phyloP scores from a whole-genome alignment of 2,113 vertebrate genomes.

The Rostratula benghalensis region DNA sequence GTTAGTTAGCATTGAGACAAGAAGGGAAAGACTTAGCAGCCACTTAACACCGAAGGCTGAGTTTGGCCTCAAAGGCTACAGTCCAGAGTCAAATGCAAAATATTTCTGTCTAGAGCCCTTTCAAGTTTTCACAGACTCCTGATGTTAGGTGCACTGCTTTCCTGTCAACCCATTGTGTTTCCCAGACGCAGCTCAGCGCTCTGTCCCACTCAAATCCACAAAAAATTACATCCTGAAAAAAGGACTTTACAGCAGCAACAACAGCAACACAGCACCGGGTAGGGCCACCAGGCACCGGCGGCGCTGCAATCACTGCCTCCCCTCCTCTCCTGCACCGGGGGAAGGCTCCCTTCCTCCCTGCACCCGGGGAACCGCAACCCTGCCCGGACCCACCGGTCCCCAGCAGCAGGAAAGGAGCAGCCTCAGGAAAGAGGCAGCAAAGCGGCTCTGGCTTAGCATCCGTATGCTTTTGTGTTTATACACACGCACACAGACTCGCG shows the following conservation, averaged over 20 bases:
- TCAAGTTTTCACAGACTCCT: slow-evolving; percentile 46
- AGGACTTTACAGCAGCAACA: not conserved
- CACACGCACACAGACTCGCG: not conserved
- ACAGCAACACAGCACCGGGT: not conserved
- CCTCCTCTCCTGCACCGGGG: not conserved
- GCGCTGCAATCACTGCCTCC: rapidly evolving
- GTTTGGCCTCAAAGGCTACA: slow-evolving; percentile 52
- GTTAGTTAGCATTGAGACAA: slow-evolving; percentile 5
- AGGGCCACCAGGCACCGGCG: not conserved
- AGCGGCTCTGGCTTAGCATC: not conserved
- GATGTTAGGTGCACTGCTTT: slow-evolving; percentile 47
- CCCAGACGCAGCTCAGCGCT: slow-evolving; percentile 38
- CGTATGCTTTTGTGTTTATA: not conserved
- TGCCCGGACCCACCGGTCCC: not conserved
- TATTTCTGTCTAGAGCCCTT: slow-evolving; percentile 53
- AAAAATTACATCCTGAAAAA: not conserved
- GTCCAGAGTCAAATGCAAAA: slow-evolving; percentile 69
- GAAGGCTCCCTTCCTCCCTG: not conserved
- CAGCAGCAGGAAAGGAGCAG: not conserved
- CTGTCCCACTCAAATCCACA: slow-evolving; percentile 66
- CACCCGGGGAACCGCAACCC: not conserved
- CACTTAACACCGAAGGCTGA: slow-evolving; percentile 45
- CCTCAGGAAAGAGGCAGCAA: not conserved
- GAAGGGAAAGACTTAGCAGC: slow-evolving; percentile 54
- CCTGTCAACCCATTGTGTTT: slow-evolving; percentile 49